Base-by-base conservation (phyloP, 2,888 invertebrate genomes). In the Matsumyia berberina region DNA sequence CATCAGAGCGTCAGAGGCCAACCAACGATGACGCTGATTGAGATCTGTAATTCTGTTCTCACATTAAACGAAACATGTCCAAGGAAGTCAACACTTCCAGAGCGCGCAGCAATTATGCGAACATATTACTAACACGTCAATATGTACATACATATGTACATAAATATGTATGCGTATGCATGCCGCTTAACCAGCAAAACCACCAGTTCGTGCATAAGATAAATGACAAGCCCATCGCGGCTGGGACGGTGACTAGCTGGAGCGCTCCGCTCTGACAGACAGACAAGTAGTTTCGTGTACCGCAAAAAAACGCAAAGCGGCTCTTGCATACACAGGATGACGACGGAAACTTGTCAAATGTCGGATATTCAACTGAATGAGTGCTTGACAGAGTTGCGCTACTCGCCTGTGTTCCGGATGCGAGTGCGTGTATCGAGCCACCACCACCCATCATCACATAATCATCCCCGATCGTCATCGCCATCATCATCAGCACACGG, bases 31-130 rank as follows among this genome's bases (percentile, higher is more conserved):
- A 77, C 77, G 72, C 72, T 82, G 82, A 82, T 82, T 73, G 72
- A 82, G 82, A 82, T 82, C 82, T 77, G 82, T 55, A 82, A 82
- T 82, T 82, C 77, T 82, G 82, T 78, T 82, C 82, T 82, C 82
- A 78, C 78, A 82, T 82, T 77, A 82, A 82, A 82, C 67, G 82
- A 72, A 82, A 82, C 82, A 82, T 78, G 82, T 82, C 78, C 78
- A 67, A 69, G 57, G 69, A 69, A 69, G 69, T 69, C 69, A 69
- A 69, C 69, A 69, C 69, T 69, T 69, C 57, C 57, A 69, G 69
- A 57, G 69, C 69, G 69, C 69, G 6, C 69, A 69, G 55, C 69
- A 69, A 69, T 69, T 69, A 69, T 69, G 69, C 69, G 55, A 69
- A 82, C 77, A 82, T 77, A 82, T 82, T 82, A 82, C 73, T 53